Percentiles rank a stretch among this genome's conserved stretches.
These are phyloP conservation scores for Druon quercuslanigerum DNA, from an alignment of 1,140 invertebrate genomes.

Conservation along the genomic window DNA sequence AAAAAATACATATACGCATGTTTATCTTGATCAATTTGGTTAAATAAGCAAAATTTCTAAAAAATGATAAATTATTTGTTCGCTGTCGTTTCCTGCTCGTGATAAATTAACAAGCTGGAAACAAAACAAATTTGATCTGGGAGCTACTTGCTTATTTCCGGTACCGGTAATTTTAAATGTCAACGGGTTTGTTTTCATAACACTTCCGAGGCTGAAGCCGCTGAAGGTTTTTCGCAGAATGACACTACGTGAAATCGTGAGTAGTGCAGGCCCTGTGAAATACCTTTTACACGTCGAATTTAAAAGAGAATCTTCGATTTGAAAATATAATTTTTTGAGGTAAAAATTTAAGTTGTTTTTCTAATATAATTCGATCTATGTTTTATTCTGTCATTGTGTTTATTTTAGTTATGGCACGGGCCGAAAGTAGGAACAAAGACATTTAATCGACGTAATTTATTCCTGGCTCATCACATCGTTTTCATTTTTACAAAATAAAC, in stretches of 20 bases:
- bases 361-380: too few species aligned
- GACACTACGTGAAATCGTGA: constrained; percentile 32
- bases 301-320: too few species aligned
- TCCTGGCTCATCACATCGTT: constrained; percentile 13
- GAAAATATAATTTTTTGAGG: too few species aligned
- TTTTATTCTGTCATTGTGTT: too few species aligned
- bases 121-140: background rate
- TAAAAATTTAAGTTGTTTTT: too few species aligned
- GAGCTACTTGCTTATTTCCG: background rate
- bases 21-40: background rate
- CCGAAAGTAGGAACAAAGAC: background rate
- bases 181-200: constrained; percentile 33
- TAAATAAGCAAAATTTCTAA: background rate
- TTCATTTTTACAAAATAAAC: background rate
- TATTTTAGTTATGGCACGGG: too few species aligned
- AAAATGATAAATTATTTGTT: background rate
- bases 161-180: constrained; percentile 14
- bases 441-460: constrained; percentile 26
- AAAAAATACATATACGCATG: background rate
- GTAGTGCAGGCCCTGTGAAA: background rate
- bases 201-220: constrained; percentile 23
- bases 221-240: constrained; percentile 29
- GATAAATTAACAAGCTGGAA: background rate
- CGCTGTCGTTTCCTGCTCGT: background rate
- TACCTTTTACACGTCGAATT: too few species aligned